Conservation (phyloP, 2,113 vertebrate genomes). For the Chauna torquata region DNA sequence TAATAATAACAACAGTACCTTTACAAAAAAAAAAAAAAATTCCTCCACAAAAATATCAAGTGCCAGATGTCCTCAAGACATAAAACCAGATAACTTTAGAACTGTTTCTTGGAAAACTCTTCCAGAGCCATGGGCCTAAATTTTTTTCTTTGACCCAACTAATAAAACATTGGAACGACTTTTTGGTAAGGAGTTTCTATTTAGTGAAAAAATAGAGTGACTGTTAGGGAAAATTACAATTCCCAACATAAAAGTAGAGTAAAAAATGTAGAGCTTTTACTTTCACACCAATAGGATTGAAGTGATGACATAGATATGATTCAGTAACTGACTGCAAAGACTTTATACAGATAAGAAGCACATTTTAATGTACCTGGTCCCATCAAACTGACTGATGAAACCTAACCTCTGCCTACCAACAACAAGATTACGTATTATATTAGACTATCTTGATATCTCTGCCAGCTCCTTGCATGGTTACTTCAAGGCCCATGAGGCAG, state of each 20-base stretch:
- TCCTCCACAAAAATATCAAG: background rate
- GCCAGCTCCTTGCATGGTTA: background rate
- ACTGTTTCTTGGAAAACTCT: background rate
- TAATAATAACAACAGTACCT: background rate
- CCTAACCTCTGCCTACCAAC: background rate
- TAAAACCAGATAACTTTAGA: background rate
- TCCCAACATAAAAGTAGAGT: background rate
- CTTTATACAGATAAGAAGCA: background rate
- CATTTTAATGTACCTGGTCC: background rate
- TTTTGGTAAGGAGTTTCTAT: background rate
- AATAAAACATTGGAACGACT: background rate
- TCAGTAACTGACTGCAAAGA: constrained; percentile 26
- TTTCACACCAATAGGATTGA: background rate
- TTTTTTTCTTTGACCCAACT: background rate
- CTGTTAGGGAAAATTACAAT: background rate
- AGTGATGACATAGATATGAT: background rate
- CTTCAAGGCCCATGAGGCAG: background rate
- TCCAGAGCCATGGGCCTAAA: background rate
- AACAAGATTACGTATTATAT: background rate
- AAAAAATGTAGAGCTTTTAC: background rate
- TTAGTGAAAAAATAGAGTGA: background rate
- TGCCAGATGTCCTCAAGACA: background rate
- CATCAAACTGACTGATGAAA: constrained; percentile 27
- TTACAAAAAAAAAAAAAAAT: background rate
- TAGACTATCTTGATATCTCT: background rate